Percentiles rank a stretch among this genome's conserved stretches.
Conservation (phyloP, 1,140 invertebrate species). For the Drosophila pruinosa region DNA sequence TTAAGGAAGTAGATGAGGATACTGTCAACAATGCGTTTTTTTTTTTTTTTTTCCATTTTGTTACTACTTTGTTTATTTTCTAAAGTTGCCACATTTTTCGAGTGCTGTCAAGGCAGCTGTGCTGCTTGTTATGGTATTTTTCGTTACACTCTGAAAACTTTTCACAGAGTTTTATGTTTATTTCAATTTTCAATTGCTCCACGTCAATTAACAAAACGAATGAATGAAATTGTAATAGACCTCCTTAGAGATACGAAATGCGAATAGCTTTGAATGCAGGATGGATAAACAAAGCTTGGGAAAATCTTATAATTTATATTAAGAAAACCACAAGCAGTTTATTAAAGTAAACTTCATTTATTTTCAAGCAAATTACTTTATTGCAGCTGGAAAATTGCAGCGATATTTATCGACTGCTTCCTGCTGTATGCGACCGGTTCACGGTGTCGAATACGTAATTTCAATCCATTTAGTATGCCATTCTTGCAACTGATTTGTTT, state of each 20-base stretch:
- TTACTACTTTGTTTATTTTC: conserved; percentile 41
- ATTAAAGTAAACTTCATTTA: background rate
- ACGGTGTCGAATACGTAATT: conserved; percentile 47
- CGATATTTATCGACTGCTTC: conserved; percentile 33
- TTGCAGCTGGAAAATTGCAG: background rate
- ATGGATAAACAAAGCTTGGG: background rate
- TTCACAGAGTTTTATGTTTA: conserved; percentile 50
- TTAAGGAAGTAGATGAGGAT: conserved; percentile 58
- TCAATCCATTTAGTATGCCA: conserved; percentile 12
- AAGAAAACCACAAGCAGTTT: background rate
- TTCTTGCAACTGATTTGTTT: conserved; percentile 17
- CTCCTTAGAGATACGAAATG: background rate
- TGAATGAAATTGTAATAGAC: conserved; percentile 53
- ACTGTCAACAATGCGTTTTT: conserved; percentile 18
- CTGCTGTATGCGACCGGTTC: conserved; percentile 31
- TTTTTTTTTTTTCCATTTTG: conserved; percentile 5
- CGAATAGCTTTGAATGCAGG: background rate
- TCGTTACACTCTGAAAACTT: conserved; percentile 77
- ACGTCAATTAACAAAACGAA: conserved; percentile 68
- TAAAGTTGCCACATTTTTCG: conserved; percentile 49
- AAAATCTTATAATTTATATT: background rate
- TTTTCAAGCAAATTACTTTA: background rate
- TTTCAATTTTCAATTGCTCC: conserved; percentile 54
- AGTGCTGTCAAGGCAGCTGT: conserved; percentile 49
- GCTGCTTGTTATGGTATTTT: conserved; percentile 70